Percentiles rank a stretch among this genome's conserved stretches.
Evolutionary conservation across 2,888 invertebrate genomes (phyloP).

Genomic region (Aphodius sticticus): DNA sequence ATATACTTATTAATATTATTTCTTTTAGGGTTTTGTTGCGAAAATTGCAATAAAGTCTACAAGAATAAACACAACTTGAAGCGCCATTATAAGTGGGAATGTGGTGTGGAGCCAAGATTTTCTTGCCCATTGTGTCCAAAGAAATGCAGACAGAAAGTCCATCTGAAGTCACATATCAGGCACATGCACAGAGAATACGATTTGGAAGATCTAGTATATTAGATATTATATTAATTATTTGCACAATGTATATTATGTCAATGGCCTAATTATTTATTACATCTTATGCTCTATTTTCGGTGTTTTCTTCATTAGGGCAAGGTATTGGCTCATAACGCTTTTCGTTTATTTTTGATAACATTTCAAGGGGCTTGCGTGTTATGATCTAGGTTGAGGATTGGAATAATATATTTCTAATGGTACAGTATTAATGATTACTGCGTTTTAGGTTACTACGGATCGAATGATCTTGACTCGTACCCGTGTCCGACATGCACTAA

Average conservation of each 20-base stretch:
- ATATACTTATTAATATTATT: neutral
- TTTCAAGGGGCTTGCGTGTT: neutral
- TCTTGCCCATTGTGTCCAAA: constrained; percentile 40
- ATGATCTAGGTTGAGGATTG: neutral
- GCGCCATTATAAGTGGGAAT: constrained; percentile 44
- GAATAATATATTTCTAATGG: neutral
- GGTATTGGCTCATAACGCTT: neutral
- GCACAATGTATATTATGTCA: too few relatives aligned
- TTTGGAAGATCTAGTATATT: too few relatives aligned
- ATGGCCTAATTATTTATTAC: neutral
- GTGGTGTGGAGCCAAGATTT: constrained; percentile 44
- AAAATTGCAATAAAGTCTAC: constrained; percentile 37
- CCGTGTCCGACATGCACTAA: constrained; percentile 61
- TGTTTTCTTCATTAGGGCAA: neutral
- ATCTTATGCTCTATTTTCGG: neutral
- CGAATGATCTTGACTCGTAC: constrained; percentile 30
- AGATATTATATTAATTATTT: too few relatives aligned
- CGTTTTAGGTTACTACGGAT: constrained; percentile 16
- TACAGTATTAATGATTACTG: neutral
- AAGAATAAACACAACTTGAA: constrained; percentile 39
- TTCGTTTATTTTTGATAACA: neutral
- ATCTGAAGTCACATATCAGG: constrained; percentile 32
- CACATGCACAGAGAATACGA: constrained; percentile 19
- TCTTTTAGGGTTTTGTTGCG: constrained; percentile 18
- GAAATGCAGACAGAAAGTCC: constrained; percentile 34